Evolutionary conservation across 2,113 vertebrate species (phyloP).

Genomic region (Penelope pileata): DNA sequence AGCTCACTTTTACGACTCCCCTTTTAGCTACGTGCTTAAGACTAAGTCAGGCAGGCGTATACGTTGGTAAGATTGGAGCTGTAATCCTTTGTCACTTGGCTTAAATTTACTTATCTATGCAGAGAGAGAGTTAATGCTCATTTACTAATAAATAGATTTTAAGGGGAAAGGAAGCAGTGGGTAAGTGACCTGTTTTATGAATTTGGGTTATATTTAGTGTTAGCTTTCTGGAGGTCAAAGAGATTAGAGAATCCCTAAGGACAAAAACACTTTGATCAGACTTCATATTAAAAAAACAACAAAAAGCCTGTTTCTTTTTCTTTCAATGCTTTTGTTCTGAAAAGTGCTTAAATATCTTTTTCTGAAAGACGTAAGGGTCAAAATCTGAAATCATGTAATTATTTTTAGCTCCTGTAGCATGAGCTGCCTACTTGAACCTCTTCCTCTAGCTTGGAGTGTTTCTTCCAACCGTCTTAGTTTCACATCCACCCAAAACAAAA

Average conservation of each 20-base stretch:
- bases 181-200: neutral
- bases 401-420: neutral
- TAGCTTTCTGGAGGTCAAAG: neutral
- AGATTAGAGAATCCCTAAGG: neutral
- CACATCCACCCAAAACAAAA: neutral
- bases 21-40: neutral
- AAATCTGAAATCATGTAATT: neutral
- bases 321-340: neutral
- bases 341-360: neutral
- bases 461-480: neutral
- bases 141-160: neutral
- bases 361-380: neutral
- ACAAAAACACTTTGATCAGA: neutral
- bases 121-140: slow-evolving; percentile 3
- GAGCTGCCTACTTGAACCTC: neutral
- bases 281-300: neutral
- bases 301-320: neutral
- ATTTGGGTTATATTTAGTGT: neutral
- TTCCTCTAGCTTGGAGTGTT: neutral
- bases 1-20: neutral
- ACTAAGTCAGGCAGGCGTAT: neutral
- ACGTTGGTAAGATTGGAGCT: neutral
- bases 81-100: neutral
- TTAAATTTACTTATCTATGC: neutral
- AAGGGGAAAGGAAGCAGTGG: neutral